phyloP scores from a whole-genome alignment of 2,113 vertebrate species.

The Polypterus bichir region DNA sequence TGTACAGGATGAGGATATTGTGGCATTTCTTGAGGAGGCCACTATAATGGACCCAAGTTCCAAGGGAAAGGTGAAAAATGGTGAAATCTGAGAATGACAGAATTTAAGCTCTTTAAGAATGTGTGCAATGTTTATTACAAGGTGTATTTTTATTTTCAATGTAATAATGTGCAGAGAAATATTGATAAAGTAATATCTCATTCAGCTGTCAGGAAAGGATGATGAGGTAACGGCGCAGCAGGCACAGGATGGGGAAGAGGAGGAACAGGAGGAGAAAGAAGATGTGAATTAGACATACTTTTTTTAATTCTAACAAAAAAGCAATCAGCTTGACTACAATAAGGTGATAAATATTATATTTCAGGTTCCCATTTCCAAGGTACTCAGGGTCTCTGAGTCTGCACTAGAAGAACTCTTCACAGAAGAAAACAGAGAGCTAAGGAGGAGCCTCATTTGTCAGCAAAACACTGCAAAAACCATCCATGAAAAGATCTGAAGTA shows the following conservation, averaged over 20 bases:
- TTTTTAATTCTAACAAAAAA: constrained; percentile 17
- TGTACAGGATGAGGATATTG: not conserved
- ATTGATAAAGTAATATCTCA: constrained; percentile 11
- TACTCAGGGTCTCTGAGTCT: no score
- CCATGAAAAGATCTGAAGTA: no score
- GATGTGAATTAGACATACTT: constrained; percentile 8
- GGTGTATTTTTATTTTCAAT: constrained; percentile 15
- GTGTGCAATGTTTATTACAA: constrained; percentile 6
- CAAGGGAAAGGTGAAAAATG: constrained; percentile 6
- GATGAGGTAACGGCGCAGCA: constrained; percentile 9
- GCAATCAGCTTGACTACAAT: not conserved
- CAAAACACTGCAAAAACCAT: no score
- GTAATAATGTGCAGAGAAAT: constrained; percentile 13
- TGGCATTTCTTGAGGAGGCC: constrained; percentile 5
- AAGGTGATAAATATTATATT: no score
- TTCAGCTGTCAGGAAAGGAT: constrained; percentile 13
- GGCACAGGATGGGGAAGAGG: constrained; percentile 7
- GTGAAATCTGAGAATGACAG: not conserved
- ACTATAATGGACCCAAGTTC: constrained; percentile 12
- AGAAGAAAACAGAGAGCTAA: no score
- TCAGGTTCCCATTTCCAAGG: no score
- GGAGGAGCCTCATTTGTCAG: no score
- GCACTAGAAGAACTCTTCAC: no score
- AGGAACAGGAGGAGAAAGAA: not conserved
- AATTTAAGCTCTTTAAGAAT: not conserved